Base-by-base conservation (phyloP, 2,797 vertebrate genomes). In the Anguilla megastoma region DNA sequence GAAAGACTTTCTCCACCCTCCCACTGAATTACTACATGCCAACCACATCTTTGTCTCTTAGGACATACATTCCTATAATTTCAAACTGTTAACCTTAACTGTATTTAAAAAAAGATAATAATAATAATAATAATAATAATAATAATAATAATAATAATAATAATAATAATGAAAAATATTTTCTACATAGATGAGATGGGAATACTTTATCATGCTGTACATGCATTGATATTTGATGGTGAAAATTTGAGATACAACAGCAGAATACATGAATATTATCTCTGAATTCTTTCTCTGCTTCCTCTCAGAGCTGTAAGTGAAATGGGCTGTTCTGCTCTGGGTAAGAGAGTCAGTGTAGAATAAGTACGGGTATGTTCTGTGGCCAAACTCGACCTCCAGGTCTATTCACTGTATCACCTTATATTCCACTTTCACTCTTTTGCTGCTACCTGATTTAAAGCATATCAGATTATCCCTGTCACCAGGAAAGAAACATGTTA, bases 401-500 rank as follows among this genome's bases (percentile, higher is more conserved):
- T 90, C 27, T 90, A 89, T 90, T 87, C 86, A 90, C 89, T 76
- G 88, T 69, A 89, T 92, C 93, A 87, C 91, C 90, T 89, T 74
- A 87, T 89, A 41, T 87, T 71, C 87, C 45, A 84, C 58, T 71
- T 87, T 85, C 91, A 91, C 91, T 90, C 91, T 90, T 71, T 85
- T 30, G 54, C 58, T 45, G 27, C 27, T 79, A 86, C 86, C 84
- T 82, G 60, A 88, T 63, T 88, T 66, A 86, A 86, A 45, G 87
- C 56, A 89, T 76, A 88, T 89, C 91, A 85, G 89, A 90, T 86
- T 66, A 88, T 71, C 88, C 94, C 96, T 96, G 96, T 96, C 92
- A 92, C 95, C 91, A 94, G 93, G 93, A 94, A 94, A 96, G 93
- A 96, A 95, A 92, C 92, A 95, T 82, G 95, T 96, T 96, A 96